phyloP scores from a whole-genome alignment of 2,888 invertebrate genomes.

The Dermolepida albohirtum region DNA sequence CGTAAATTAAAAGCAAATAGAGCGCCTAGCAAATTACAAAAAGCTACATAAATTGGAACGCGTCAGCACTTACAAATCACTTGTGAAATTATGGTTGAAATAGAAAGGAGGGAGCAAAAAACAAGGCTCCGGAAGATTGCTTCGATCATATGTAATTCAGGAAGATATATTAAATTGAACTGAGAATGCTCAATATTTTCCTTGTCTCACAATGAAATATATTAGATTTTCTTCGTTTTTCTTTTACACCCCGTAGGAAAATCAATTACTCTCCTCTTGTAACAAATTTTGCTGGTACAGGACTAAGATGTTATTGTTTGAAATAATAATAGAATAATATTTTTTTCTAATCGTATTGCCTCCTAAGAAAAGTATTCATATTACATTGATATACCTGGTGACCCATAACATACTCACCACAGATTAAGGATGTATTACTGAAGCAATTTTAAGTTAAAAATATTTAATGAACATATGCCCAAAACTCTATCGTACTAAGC shows the following conservation, averaged over 20 bases:
- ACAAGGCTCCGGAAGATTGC: constrained; percentile 6
- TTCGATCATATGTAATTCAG: constrained; percentile 15
- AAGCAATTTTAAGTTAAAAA: no score
- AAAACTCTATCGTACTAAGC: no score
- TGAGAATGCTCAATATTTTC: constrained; percentile 14
- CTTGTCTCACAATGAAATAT: not conserved
- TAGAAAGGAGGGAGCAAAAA: constrained; percentile 13
- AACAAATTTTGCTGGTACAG: no score
- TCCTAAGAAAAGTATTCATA: no score
- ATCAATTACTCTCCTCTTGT: constrained; percentile 1
- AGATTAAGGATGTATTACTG: no score
- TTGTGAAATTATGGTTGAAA: constrained; percentile 28
- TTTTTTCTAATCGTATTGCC: no score
- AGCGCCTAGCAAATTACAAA: constrained; percentile 28
- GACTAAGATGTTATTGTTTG: no score
- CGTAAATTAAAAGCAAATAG: constrained; percentile 36
- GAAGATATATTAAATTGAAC: constrained; percentile 21
- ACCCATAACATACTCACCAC: no score
- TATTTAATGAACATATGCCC: no score
- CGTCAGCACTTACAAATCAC: constrained; percentile 34
- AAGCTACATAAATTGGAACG: constrained; percentile 26
- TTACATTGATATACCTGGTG: no score
- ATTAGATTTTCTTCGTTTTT: not conserved
- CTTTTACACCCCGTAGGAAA: not conserved
- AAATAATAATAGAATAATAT: no score